These are phyloP conservation scores for Mungos mungo DNA, from an alignment of 2,113 vertebrate genomes.

Conservation along the genomic window DNA sequence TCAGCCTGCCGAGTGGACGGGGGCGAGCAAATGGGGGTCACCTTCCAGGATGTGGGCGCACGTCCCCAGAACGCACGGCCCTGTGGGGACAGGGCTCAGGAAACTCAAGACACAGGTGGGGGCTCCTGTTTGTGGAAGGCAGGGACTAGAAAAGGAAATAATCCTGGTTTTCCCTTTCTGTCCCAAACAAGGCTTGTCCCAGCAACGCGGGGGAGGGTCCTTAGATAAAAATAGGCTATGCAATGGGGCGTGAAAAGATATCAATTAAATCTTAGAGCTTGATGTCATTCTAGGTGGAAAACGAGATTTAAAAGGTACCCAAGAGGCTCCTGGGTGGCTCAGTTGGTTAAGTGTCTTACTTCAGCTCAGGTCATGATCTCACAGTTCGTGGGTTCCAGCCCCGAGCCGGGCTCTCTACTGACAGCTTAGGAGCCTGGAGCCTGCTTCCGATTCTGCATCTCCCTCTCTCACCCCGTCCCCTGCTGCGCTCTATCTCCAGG, in stretches of 20 bases:
- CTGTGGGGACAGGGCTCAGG: conserved; percentile 61
- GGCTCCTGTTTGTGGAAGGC: conserved; percentile 56
- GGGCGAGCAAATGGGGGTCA: conserved; percentile 91
- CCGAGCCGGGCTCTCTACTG: too few species aligned
- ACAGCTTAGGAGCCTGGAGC: too few species aligned
- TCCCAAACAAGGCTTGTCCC: conserved; percentile 76
- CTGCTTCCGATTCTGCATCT: too few species aligned
- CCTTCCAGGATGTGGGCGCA: conserved; percentile 73
- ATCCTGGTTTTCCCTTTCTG: conserved; percentile 73
- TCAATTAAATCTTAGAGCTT: conserved; percentile 46
- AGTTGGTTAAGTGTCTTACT: too few species aligned
- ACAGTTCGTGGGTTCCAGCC: too few species aligned
- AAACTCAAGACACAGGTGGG: conserved; percentile 59
- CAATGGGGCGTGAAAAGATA: background rate
- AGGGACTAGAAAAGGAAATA: conserved; percentile 52
- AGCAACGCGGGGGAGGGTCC: conserved; percentile 27
- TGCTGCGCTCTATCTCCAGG: fast-evolving
- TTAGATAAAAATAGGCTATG: conserved; percentile 56
- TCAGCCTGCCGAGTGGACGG: conserved; percentile 87
- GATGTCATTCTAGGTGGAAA: background rate
- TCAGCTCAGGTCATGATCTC: too few species aligned
- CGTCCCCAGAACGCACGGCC: conserved; percentile 83
- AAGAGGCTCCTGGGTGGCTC: too few species aligned
- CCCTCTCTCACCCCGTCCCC: too few species aligned
- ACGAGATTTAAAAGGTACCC: background rate